Evolutionary conservation across 2,113 vertebrate genomes (phyloP).

Genomic region (Casuarius casuarius): DNA sequence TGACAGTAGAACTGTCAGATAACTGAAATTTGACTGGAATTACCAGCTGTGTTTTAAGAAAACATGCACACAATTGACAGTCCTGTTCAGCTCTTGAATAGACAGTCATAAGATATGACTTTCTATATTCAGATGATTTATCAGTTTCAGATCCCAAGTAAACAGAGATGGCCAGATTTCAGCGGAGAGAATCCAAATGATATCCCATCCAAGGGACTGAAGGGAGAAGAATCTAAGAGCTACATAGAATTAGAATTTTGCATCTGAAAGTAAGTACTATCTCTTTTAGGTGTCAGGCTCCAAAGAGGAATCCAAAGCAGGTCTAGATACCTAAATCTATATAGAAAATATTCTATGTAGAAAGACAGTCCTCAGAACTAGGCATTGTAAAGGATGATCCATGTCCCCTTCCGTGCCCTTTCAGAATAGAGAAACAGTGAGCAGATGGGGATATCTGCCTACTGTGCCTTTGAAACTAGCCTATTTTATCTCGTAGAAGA

Average conservation of each 20-base stretch:
- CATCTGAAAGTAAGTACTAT: background rate
- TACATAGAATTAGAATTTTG: background rate
- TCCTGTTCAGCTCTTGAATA: background rate
- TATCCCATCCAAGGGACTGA: accelerated
- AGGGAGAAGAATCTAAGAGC: background rate
- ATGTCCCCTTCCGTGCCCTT: background rate
- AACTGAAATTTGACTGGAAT: background rate
- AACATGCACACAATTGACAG: background rate
- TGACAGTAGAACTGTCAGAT: background rate
- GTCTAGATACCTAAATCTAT: background rate
- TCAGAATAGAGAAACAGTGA: background rate
- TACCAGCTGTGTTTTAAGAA: background rate
- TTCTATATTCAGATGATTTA: background rate
- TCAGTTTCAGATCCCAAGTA: accelerated
- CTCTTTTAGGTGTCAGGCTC: background rate
- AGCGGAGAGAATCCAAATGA: background rate
- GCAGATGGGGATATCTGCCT: background rate
- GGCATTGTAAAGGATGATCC: background rate
- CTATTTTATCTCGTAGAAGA: background rate
- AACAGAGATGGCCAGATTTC: background rate
- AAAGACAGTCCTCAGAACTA: background rate
- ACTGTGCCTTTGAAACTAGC: background rate
- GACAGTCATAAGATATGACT: background rate
- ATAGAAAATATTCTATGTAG: too few species aligned
- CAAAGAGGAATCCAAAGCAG: background rate